Evolutionary conservation across 2,888 invertebrate genomes (phyloP), one percentile per base, ranked within the genome.

Genomic region (Pseudolycoriella hygida): DNA sequence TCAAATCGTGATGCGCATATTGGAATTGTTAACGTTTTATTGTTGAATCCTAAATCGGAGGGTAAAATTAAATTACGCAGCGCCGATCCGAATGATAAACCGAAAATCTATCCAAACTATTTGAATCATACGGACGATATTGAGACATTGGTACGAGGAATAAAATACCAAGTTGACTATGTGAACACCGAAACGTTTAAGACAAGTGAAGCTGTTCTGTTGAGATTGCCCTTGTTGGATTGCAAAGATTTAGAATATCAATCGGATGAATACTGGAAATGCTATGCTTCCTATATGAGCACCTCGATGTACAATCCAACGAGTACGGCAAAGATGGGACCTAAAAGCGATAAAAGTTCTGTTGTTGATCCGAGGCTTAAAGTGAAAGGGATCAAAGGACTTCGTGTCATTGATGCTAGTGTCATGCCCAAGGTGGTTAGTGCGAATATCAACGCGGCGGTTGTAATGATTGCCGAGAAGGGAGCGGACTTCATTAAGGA

Each of bases 381-480:
- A 49, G 76, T 84, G 0, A 70, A 77, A 47, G 77, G 77, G 0
- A 66, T 81, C 1, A 58, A 66, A 15, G 73, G 73, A 11, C 62
- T 84, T 2, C 67, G 84, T 34, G 79, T 84, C 1, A 72, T 75
- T 1, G 84, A 84, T 57, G 83, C 80, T 1, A 82, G 83, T 45
- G 71, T 87, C 39, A 86, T 87, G 83, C 86, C 85, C 0, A 67
- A 60, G 2, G 72, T 81, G 42, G 70, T 78, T 0, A 83, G 81
- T 55, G 84, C 80, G 4, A 88, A 88, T 60, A 85, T 85, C 0
- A 87, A 88, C 59, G 87, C 82, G 0, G 83, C 87, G 1, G 74
- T 77, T 0, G 79, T 88, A 12, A 88, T 88, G 87, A 85, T 88
- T 45, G 88, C 76, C 0, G 88, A 89, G 57, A 84, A 84, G 53